Evolutionary conservation across 1,140 invertebrate genomes (phyloP), one percentile per base, ranked within the genome.

Genomic region (fruit fly (Drosophila melanogaster)): DNA sequence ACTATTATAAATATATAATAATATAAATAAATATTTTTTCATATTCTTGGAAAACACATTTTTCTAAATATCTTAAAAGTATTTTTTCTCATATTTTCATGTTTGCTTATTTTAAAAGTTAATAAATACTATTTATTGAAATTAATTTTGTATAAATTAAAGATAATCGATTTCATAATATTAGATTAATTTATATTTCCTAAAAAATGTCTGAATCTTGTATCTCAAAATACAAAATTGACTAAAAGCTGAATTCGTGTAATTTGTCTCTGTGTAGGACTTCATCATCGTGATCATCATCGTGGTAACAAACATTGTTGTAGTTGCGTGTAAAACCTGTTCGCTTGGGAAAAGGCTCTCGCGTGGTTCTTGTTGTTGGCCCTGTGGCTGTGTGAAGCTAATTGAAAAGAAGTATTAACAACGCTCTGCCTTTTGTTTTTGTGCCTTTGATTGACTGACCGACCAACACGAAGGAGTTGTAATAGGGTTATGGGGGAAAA

Each of bases 361-460:
- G 50, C 61, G 79, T 69, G 73, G 60, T 73, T 77, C 19, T 69
- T 66, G 26, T 66, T 64, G 60, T 79, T 79, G 49, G 41, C 44
- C 14, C 46, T 70, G 44, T 47, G 49, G 61, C 26, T 79, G 54
- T 58, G 61, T 77, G 64, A 57, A 87, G 69, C 84, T 87, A 87
- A 87, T 87, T 87, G 83, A 87, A 87, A 87, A 87, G 81, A 83
- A 74, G 81, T 79, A 86, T 86, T 79, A 87, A 83, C 79, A 87
- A 77, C 75, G 75, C 69, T 87, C 69, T 87, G 83, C 78, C 83
- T 83, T 86, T 78, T 83, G 70, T 81, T 81, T 81, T 81, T 79
- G 54, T 77, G 62, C 83, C 70, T 87, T 69, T 87, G 76, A 89
- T 85, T 81, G 77, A 69, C 81, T 80, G 80, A 77, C 76, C 80